Percentiles rank a stretch among this genome's conserved stretches.
phyloP scores from a whole-genome alignment of 2,113 vertebrate genomes.

The Apteryx mantelli region DNA sequence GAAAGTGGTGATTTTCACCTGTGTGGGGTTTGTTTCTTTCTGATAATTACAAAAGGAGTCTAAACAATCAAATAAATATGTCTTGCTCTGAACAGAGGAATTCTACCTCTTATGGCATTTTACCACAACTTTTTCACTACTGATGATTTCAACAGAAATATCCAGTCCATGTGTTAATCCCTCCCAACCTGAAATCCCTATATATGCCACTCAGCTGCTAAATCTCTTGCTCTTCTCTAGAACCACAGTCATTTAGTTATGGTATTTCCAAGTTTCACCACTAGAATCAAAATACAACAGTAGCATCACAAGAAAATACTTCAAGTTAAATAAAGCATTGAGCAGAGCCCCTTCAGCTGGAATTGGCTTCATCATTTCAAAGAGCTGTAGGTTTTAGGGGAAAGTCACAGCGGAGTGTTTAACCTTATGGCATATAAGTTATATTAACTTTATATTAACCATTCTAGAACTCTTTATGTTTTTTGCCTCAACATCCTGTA shows the following conservation, averaged over 20 bases:
- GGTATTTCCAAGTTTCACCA: not conserved
- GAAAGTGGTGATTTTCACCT: not conserved
- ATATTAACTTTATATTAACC: not conserved
- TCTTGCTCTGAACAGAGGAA: not conserved
- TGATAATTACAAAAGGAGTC: not conserved
- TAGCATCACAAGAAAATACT: not conserved
- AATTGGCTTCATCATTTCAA: not conserved
- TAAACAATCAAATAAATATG: not conserved
- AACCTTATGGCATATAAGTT: not conserved
- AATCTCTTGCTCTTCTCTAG: not conserved
- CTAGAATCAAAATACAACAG: not conserved
- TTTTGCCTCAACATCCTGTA: not conserved
- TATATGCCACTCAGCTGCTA: not conserved
- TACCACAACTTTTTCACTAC: not conserved
- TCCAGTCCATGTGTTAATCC: not conserved
- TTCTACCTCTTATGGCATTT: not conserved
- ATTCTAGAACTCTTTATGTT: not conserved
- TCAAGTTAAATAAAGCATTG: not conserved
- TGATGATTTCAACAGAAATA: not conserved
- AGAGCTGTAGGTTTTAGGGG: not conserved
- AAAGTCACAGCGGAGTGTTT: not conserved
- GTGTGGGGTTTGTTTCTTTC: not conserved
- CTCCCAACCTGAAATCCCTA: not conserved
- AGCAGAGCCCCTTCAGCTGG: not conserved
- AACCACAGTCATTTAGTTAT: not conserved